Evolutionary conservation across 2,113 vertebrate genomes (phyloP).

Genomic region (Halichoerus grypus): DNA sequence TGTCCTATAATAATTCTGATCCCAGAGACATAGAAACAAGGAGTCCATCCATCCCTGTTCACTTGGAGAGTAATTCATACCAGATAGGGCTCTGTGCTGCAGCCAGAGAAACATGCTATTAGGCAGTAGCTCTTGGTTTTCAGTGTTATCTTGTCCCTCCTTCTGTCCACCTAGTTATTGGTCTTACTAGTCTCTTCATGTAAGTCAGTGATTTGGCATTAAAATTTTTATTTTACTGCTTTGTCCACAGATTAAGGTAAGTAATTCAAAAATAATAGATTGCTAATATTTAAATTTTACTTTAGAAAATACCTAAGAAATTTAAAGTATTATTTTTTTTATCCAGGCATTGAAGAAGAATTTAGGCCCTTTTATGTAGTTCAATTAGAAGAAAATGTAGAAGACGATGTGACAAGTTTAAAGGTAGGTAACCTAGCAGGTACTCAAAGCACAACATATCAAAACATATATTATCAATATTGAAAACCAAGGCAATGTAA

Average conservation of each 20-base stretch:
- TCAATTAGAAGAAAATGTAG: slow-evolving; percentile 85
- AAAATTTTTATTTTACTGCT: slow-evolving; percentile 41
- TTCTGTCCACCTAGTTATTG: not conserved
- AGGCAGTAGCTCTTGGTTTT: not conserved
- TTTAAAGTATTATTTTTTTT: slow-evolving; percentile 69
- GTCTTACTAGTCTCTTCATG: not conserved
- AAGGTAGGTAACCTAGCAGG: slow-evolving; percentile 87
- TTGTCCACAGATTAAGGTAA: slow-evolving; percentile 6
- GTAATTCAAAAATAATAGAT: slow-evolving; percentile 6
- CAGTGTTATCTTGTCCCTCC: not conserved
- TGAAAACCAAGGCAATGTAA: not conserved
- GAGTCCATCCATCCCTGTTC: not conserved
- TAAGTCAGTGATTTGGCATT: not conserved
- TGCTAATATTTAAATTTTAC: slow-evolving; percentile 17
- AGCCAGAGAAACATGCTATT: not conserved
- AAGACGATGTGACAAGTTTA: slow-evolving; percentile 88
- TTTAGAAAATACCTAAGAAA: slow-evolving; percentile 56
- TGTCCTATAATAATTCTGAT: not conserved
- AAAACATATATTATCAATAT: not conserved
- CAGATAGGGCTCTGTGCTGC: not conserved
- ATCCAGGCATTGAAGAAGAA: slow-evolving; percentile 88
- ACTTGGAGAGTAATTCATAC: not conserved
- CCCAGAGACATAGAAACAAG: not conserved
- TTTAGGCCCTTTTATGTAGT: slow-evolving; percentile 91
- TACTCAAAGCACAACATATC: slow-evolving; percentile 15